Conservation (phyloP, 2,797 vertebrate species). For the Cyclura pinguis region DNA sequence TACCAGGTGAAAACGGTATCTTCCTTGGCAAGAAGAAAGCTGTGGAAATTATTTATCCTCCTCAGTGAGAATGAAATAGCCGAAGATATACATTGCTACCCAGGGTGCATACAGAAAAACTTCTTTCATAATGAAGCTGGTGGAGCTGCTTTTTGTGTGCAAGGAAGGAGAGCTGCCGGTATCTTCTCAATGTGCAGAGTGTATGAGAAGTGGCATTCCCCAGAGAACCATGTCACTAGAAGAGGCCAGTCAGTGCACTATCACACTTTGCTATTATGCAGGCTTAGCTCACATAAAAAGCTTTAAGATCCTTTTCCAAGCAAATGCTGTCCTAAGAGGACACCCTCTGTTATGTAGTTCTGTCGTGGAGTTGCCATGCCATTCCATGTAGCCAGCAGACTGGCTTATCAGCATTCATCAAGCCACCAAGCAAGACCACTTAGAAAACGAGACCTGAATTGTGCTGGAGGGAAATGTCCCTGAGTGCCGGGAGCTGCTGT, state of each 20-base stretch:
- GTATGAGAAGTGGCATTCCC: not conserved
- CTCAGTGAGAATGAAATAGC: not conserved
- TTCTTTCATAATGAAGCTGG: slow-evolving; percentile 13
- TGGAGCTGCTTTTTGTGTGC: not conserved
- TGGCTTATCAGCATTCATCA: not conserved
- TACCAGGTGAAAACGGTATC: too few species aligned
- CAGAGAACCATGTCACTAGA: not conserved
- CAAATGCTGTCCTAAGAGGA: slow-evolving; percentile 3
- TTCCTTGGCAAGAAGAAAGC: not conserved
- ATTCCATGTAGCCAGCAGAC: slow-evolving; percentile 4
- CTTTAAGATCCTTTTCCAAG: slow-evolving; percentile 27
- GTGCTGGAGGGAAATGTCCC: slow-evolving; percentile 12
- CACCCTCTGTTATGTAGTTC: not conserved
- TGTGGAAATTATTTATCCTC: too few species aligned
- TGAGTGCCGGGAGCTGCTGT: not conserved
- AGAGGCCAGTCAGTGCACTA: slow-evolving; percentile 18
- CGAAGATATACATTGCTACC: not conserved
- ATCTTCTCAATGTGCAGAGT: slow-evolving; percentile 19
- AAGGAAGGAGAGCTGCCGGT: slow-evolving; percentile 19
- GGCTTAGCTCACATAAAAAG: not conserved
- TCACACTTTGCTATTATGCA: not conserved
- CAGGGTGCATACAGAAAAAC: not conserved
- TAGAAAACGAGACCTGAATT: not conserved
- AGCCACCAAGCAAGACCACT: not conserved
- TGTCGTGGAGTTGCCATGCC: not conserved